Base-by-base conservation (phyloP, 1,140 invertebrate species). In the Drosophila ananassae region DNA sequence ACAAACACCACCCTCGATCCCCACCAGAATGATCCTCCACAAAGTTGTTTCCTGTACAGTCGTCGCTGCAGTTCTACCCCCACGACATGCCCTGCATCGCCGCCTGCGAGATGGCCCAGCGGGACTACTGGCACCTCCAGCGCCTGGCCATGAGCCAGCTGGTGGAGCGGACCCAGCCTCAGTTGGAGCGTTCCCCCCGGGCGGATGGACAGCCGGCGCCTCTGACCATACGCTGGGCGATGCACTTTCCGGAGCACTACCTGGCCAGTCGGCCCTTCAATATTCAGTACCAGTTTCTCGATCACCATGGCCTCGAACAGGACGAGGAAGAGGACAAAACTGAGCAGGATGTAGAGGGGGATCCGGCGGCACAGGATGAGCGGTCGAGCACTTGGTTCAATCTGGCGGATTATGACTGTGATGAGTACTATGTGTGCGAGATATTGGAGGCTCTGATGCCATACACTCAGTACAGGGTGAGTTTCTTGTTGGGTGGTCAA, bases 391-490 rank as follows among this genome's bases (percentile, higher is more conserved):
- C 95, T 95, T 90, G 94, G 95, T 73, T 94, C 93, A 47, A 96
- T 95, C 93, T 94, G 93, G 12, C 92, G 4, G 81, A 91, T 22
- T 91, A 89, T n/a, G 75, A 91, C 21, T 91, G 95, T 44, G 94
- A 95, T 39, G 85, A 91, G 64, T 72, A 84, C 48, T 91, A 89
- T 13, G 77, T 72, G 5, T 91, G 90, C 24, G 90, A 91, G 47
- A 79, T 91, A 0, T 64, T 98, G 0, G 94, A 96, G 48, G 94
- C 95, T 71, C 93, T 98, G 5, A 94, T 96, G 51, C 97, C 97
- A 0, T 98, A 97, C 87, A 97, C 97, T 0, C 97, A 96, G 89
- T 98, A 98, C 89, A 94, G 95, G 93, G 97, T 98, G 93, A 92
- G 93, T 24, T 6, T 2, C 0, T 5, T 2, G 24, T 2, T 25